A percentile compares a stretch with the other conserved stretches of the same genome.
Evolutionary conservation across 2,113 vertebrate genomes (phyloP).

Genomic region (Sigmodon hispidus): DNA sequence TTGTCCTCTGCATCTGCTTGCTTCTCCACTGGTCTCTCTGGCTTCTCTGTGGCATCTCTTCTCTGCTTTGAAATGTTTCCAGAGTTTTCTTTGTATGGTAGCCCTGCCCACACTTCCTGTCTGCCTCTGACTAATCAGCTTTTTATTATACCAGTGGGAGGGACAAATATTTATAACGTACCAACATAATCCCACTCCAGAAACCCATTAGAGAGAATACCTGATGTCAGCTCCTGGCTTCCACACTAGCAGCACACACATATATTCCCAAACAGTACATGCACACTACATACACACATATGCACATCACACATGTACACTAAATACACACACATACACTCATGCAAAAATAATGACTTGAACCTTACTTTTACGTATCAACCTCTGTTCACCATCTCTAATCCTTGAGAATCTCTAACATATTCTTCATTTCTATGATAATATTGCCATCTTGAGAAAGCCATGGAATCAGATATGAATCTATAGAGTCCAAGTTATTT

Average conservation of each 20-base stretch:
- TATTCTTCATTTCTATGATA: not conserved
- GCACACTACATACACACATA: not conserved
- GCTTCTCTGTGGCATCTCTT: too few species aligned
- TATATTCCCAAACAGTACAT: not conserved
- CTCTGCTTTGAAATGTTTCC: too few species aligned
- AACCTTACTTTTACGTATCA: not conserved
- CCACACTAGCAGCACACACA: not conserved
- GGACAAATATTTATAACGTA: too few species aligned
- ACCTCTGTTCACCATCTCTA: not conserved
- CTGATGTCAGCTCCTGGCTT: not conserved
- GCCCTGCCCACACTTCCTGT: too few species aligned
- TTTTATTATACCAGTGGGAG: too few species aligned
- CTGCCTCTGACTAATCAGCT: too few species aligned
- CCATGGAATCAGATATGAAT: not conserved
- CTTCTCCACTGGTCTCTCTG: too few species aligned
- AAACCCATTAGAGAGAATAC: not conserved
- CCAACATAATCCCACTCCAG: too few species aligned
- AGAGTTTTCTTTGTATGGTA: too few species aligned
- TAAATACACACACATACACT: not conserved
- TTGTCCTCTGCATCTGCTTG: too few species aligned
- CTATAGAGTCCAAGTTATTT: not conserved
- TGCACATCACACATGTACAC: not conserved
- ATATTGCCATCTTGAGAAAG: slow-evolving; percentile 15
- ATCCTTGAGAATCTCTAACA: not conserved
- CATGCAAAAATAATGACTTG: not conserved